A percentile compares a stretch with the other conserved stretches of the same genome.
These are phyloP conservation scores for Sakesphorus luctuosus DNA, from an alignment of 2,113 vertebrate genomes.

Conservation along the genomic window DNA sequence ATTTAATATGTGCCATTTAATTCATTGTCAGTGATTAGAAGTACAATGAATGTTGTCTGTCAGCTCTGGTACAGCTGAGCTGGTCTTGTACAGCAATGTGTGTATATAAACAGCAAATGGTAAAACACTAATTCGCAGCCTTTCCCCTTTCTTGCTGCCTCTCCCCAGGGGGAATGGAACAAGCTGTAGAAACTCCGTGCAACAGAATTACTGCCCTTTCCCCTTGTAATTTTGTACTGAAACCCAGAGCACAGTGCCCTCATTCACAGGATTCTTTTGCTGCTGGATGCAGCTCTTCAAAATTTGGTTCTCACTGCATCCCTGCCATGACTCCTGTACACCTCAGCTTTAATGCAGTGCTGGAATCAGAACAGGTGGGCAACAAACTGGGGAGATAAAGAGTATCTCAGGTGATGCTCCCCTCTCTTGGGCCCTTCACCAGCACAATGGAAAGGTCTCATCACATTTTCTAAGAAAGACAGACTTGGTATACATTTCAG, in stretches of 20 bases:
- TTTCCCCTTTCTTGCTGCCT: not conserved
- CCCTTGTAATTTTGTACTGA: not conserved
- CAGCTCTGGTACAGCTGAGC: constrained; percentile 62
- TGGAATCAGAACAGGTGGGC: not conserved
- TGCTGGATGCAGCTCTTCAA: not conserved
- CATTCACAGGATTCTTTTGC: fast-evolving
- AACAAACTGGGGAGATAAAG: fast-evolving
- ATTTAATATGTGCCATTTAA: constrained; percentile 71
- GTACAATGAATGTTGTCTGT: constrained; percentile 61
- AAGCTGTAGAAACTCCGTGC: not conserved
- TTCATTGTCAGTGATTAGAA: constrained; percentile 72
- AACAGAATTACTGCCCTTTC: not conserved
- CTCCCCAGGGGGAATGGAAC: not conserved
- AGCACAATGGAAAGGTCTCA: not conserved
- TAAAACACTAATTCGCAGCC: constrained; percentile 14
- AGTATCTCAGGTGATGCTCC: fast-evolving
- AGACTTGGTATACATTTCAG: not conserved
- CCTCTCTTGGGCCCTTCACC: not conserved
- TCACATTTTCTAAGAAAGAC: not conserved
- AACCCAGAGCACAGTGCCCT: not conserved
- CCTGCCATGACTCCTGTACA: not conserved
- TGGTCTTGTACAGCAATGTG: constrained; percentile 61
- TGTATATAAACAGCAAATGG: no score
- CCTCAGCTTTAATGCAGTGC: not conserved
- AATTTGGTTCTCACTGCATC: not conserved